Base-by-base conservation (phyloP, 37 sponge, comb jelly and placozoan species). In the Beroe ovata region DNA sequence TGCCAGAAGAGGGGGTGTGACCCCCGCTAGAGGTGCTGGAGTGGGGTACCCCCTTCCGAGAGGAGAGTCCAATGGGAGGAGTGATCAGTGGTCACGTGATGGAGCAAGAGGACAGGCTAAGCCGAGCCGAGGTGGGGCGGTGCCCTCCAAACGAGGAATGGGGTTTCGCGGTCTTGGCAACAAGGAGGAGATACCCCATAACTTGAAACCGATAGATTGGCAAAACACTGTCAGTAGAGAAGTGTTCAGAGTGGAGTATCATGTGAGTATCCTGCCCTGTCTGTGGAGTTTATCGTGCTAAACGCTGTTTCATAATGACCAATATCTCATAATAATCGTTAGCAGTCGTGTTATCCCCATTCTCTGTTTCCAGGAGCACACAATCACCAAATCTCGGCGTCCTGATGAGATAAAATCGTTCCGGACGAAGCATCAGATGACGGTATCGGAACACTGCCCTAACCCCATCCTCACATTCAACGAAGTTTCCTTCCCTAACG, bases 401-500 rank as follows among this genome's bases (percentile, higher is more conserved):
- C 3, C 1, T 34, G 69, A 66, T 29, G 69, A 66, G 35, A 66
- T 66, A 37, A 25, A 42, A 8, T 23, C 35, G 14, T 77, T 20
- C 38, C 16, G 84, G 23, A 35, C 4, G 23, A 16, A 41, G 0
- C 47, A 36, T 42, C 20, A 16, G n/a, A 77, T 77, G 84, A 77
- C 84, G 6, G 84, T 77, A n/a, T 42, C 84, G n/a, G 84, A 77
- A 4, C 3, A 37, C 1, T 77, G 54, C 25, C 94, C 94, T n/a
- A 92, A 92, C 32, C 95, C 98, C 21, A 91, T 95, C 21, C 64
- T 77, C 26, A 60, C 89, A 18, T 93, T 97, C 88, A 91, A 93
- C 21, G 98, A 97, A 54, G 94, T 94, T 0, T 26, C 71, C 59
- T 95, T 95, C 58, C 95, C 97, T 0, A 77, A 77, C 54, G 84